phyloP scores from a whole-genome alignment of 1,140 invertebrate genomes.

The Drosophila saltans region DNA sequence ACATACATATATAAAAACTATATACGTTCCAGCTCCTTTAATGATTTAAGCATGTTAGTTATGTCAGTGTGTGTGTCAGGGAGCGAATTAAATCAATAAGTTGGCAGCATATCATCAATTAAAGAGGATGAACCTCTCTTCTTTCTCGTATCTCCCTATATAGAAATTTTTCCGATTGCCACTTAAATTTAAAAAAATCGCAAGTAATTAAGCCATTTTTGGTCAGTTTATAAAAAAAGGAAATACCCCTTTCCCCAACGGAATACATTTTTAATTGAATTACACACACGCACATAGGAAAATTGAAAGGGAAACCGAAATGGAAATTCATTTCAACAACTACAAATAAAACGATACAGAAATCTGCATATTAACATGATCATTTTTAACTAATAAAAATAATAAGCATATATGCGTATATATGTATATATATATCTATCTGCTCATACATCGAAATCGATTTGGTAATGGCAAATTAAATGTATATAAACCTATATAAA shows the following conservation, averaged over 20 bases:
- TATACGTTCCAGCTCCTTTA: constrained; percentile 26
- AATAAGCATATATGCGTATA: constrained; percentile 22
- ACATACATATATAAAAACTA: neutral
- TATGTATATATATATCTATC: constrained; percentile 9
- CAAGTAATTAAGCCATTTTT: constrained; percentile 73
- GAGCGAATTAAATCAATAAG: constrained; percentile 74
- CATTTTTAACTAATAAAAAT: constrained; percentile 73
- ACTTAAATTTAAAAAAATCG: constrained; percentile 57
- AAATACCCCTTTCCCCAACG: neutral
- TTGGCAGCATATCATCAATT: constrained; percentile 56
- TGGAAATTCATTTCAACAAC: constrained; percentile 19
- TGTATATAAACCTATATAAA: constrained; percentile 12
- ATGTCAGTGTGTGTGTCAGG: constrained; percentile 37
- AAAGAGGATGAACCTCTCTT: constrained; percentile 36
- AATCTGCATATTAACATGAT: constrained; percentile 46
- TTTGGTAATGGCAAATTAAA: constrained; percentile 21
- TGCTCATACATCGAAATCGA: neutral
- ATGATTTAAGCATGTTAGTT: constrained; percentile 66
- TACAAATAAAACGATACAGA: constrained; percentile 31
- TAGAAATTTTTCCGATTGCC: constrained; percentile 25
- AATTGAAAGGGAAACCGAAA: constrained; percentile 10
- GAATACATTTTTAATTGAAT: constrained; percentile 58
- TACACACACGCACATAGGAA: constrained; percentile 19
- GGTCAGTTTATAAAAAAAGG: constrained; percentile 64
- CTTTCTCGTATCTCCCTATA: neutral